phyloP scores from a whole-genome alignment of 2,888 invertebrate species.

The Xanthia icteritia region DNA sequence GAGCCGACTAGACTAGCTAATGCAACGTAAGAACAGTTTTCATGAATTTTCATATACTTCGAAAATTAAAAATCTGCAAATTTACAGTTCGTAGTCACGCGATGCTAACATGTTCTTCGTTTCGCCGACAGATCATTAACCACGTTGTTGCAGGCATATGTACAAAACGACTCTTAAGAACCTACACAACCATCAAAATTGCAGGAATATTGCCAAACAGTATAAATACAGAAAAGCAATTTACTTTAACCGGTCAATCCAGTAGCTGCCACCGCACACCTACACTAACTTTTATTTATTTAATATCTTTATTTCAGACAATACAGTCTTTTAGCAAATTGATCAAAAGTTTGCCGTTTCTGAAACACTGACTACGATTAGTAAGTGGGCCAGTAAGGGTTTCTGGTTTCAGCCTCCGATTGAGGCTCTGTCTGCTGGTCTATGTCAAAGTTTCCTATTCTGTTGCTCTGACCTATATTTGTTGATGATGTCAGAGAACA shows the following conservation, averaged over 20 bases:
- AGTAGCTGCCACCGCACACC: no score
- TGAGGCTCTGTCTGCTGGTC: background rate
- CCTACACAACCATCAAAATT: background rate
- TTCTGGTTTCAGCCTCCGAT: background rate
- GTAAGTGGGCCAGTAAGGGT: background rate
- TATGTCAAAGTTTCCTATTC: no score
- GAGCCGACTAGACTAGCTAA: conserved; percentile 10
- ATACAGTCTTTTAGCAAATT: background rate
- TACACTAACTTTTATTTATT: background rate
- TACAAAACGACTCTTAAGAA: background rate
- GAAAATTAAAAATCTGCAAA: conserved; percentile 15
- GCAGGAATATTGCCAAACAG: background rate
- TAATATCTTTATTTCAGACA: no score
- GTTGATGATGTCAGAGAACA: background rate
- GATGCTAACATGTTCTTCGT: background rate
- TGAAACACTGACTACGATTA: background rate
- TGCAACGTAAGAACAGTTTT: conserved; percentile 35
- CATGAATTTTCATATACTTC: conserved; percentile 44
- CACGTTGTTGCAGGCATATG: conserved; percentile 10
- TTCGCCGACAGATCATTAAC: background rate
- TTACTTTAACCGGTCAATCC: background rate
- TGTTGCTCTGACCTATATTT: no score
- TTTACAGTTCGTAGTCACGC: conserved; percentile 44
- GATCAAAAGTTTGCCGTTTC: background rate
- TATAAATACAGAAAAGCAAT: background rate